Evolutionary conservation across 2,113 vertebrate species (phyloP).

Genomic region (Lampris incognitus): DNA sequence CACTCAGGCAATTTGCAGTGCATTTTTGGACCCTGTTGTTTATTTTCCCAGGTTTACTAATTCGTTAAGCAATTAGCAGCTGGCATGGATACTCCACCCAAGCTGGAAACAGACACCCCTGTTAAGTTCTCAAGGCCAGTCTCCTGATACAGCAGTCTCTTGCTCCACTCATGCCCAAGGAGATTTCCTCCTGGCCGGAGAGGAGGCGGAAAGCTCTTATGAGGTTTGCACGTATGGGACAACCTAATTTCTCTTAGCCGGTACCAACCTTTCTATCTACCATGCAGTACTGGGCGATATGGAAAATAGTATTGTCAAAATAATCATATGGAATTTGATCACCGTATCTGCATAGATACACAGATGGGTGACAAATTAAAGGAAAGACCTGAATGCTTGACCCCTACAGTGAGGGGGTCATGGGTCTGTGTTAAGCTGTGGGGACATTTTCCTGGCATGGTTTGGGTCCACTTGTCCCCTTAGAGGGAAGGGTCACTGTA

Average conservation of each 20-base stretch:
- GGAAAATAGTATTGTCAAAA: too few relatives aligned
- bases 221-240: slow-evolving; percentile 3
- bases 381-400: too few relatives aligned
- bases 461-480: too few relatives aligned
- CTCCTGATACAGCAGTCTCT: neutral
- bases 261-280: slow-evolving; percentile 30
- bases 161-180: neutral
- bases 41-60: slow-evolving; percentile 41
- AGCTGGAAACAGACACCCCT: neutral
- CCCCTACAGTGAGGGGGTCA: too few relatives aligned
- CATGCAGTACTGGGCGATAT: neutral
- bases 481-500: too few relatives aligned
- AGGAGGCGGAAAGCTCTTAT: neutral
- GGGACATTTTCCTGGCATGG: too few relatives aligned
- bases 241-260: slow-evolving; percentile 8
- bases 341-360: too few relatives aligned
- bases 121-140: neutral
- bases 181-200: neutral
- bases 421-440: too few relatives aligned
- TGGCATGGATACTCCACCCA: slow-evolving; percentile 29
- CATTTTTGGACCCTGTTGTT: slow-evolving; percentile 28
- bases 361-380: too few relatives aligned
- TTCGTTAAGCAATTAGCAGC: slow-evolving; percentile 34
- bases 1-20: slow-evolving; percentile 28
- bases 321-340: too few relatives aligned